These are phyloP conservation scores for Aselliscus stoliczkanus DNA, from an alignment of 2,797 vertebrate species.

Conservation along the genomic window DNA sequence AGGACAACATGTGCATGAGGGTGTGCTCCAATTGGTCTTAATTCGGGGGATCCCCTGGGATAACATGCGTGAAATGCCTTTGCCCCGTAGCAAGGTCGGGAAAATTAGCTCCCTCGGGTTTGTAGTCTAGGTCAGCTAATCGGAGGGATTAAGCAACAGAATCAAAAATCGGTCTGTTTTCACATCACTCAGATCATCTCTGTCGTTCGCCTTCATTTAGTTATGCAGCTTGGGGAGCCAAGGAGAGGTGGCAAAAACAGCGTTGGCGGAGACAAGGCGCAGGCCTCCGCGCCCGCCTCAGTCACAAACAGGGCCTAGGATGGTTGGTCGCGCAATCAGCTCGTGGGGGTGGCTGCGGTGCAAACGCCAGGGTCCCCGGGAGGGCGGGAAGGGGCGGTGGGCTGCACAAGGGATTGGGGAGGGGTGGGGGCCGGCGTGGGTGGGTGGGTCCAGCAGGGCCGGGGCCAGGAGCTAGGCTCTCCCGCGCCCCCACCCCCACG, in stretches of 20 bases:
- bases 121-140: background rate
- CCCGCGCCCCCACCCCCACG: constrained; percentile 76
- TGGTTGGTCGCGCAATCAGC: constrained; percentile 55
- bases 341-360: constrained; percentile 48
- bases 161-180: background rate
- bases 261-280: background rate
- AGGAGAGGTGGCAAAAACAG: constrained; percentile 50
- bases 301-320: constrained; percentile 58
- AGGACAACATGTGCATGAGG: background rate
- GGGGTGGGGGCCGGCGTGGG: constrained; percentile 59
- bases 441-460: constrained; percentile 73
- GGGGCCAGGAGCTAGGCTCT: constrained; percentile 57
- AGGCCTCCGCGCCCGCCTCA: constrained; percentile 54
- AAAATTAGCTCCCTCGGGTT: background rate
- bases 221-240: background rate
- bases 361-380: constrained; percentile 33
- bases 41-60: background rate
- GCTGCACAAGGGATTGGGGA: background rate
- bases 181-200: background rate
- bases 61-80: background rate
- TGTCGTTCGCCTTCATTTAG: constrained; percentile 26
- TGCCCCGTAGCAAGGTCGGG: background rate
- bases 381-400: constrained; percentile 51
- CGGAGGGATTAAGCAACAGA: background rate
- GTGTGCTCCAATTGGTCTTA: background rate